phyloP scores from a whole-genome alignment of 2,797 vertebrate species.

The Coranthus polyacanthus region DNA sequence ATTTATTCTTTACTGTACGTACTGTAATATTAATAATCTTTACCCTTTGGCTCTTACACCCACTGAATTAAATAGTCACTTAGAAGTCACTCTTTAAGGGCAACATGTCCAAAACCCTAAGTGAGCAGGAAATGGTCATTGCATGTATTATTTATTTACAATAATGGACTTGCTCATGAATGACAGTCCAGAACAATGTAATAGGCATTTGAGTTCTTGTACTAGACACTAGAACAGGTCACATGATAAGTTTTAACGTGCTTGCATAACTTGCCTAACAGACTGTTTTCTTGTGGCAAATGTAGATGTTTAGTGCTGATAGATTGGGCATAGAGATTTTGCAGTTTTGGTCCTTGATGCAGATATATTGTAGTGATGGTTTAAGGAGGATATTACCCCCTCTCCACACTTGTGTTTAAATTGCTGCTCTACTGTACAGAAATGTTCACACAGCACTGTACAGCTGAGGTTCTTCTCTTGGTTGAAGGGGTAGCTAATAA shows the following conservation, averaged over 20 bases:
- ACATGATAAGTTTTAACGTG: constrained; percentile 6
- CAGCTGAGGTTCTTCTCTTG: constrained; percentile 9
- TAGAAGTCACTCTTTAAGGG: not conserved
- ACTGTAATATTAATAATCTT: too few relatives aligned
- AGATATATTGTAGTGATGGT: constrained; percentile 51
- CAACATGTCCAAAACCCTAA: constrained; percentile 23
- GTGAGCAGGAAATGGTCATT: constrained; percentile 44
- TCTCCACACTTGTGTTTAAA: constrained; percentile 9
- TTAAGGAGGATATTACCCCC: constrained; percentile 34
- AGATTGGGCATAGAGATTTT: not conserved
- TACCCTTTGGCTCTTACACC: too few relatives aligned
- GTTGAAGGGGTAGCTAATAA: constrained; percentile 17
- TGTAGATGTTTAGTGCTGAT: not conserved
- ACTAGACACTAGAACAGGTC: too few relatives aligned
- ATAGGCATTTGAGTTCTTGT: not conserved
- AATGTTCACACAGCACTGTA: constrained; percentile 19
- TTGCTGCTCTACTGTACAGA: constrained; percentile 6
- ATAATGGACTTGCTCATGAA: constrained; percentile 27
- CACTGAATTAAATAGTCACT: too few relatives aligned
- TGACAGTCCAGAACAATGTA: constrained; percentile 13
- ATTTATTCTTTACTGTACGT: too few relatives aligned
- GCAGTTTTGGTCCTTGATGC: constrained; percentile 31
- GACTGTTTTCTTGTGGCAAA: constrained; percentile 7
- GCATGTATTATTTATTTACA: constrained; percentile 50
- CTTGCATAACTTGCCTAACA: constrained; percentile 7